Percentiles rank a stretch among this genome's conserved stretches.
Evolutionary conservation across 2,113 vertebrate genomes (phyloP).

Genomic region (Apodemus sylvaticus): DNA sequence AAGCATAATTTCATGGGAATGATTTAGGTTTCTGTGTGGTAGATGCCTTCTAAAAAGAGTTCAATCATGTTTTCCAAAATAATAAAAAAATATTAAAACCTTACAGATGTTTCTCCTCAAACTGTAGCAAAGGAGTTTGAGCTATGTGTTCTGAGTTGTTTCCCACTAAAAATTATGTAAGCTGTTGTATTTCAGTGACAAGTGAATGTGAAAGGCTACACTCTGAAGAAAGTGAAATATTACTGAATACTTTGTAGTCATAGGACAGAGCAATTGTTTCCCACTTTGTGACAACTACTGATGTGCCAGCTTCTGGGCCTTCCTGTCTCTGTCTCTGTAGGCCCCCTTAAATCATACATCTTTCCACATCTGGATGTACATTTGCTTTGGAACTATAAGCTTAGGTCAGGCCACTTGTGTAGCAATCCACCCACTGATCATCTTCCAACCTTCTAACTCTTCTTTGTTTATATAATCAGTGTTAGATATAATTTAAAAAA

Average conservation of each 20-base stretch:
- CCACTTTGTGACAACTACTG: not conserved
- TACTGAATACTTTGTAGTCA: not conserved
- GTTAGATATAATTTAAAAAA: not conserved
- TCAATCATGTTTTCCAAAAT: not conserved
- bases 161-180: not conserved
- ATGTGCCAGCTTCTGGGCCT: not conserved
- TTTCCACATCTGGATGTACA: not conserved
- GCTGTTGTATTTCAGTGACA: not conserved
- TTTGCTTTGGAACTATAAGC: not conserved
- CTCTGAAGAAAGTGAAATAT: not conserved
- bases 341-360: not conserved
- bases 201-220: not conserved
- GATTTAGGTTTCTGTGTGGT: constrained; percentile 5
- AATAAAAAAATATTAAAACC: constrained; percentile 31
- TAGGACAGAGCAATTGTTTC: not conserved
- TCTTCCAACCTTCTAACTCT: not conserved
- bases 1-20: not conserved
- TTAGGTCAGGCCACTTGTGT: too few species aligned
- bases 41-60: constrained; percentile 21
- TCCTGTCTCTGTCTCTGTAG: not conserved
- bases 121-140: constrained; percentile 2
- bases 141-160: not conserved
- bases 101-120: constrained; percentile 24
- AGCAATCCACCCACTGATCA: not conserved
- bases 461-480: not conserved